phyloP scores from a whole-genome alignment of 64 coral and sea anemone species.

The Orbicella faveolata region DNA sequence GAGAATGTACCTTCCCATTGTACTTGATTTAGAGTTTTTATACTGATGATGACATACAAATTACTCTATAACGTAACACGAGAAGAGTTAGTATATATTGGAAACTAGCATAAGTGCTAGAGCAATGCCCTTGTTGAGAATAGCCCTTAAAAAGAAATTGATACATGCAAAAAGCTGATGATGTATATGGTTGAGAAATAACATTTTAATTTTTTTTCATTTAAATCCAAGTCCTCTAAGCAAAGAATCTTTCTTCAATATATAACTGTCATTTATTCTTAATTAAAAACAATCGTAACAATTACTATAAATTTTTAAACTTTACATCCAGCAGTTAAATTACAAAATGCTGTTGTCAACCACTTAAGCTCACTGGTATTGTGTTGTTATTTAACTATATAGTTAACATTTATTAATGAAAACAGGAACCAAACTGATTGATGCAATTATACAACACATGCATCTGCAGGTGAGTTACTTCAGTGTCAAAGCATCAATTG shows the following conservation, averaged over 20 bases:
- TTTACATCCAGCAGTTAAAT: not conserved
- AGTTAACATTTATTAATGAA: not conserved
- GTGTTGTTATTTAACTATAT: not conserved
- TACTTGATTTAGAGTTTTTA: not conserved
- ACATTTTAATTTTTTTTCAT: too few species aligned
- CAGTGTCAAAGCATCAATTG: constrained; percentile 12
- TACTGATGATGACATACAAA: constrained; percentile 9
- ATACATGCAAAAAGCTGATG: too few species aligned
- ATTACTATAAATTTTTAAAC: too few species aligned
- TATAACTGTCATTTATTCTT: too few species aligned
- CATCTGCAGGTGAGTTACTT: constrained; percentile 8
- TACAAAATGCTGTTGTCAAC: not conserved
- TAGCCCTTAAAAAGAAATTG: too few species aligned
- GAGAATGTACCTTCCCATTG: not conserved
- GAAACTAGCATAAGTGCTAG: too few species aligned
- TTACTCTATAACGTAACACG: not conserved
- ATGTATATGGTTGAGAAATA: too few species aligned
- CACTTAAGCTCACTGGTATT: not conserved
- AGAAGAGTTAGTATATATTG: too few species aligned
- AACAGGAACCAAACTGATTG: not conserved
- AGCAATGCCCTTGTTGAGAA: too few species aligned
- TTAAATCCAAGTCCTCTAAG: too few species aligned
- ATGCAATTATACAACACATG: constrained; percentile 12
- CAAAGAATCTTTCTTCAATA: too few species aligned
- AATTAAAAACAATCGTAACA: too few species aligned